A percentile compares a stretch with the other conserved stretches of the same genome.
Conservation (phyloP, 1,140 invertebrate species). For the Polypedilum pembai region DNA sequence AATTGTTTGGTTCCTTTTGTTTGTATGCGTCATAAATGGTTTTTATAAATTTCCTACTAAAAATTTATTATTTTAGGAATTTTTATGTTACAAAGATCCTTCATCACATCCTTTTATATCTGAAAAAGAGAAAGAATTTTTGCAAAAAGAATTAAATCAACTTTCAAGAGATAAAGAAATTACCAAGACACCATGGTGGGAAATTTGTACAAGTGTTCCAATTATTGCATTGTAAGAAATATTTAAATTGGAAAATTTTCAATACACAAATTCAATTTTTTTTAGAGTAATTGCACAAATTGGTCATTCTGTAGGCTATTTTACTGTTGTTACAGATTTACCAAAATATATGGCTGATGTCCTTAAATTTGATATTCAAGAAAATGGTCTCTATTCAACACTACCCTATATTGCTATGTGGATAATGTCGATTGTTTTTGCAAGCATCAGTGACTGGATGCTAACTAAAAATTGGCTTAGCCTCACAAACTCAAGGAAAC, state of each 20-base stretch:
- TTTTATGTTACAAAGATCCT: conserved; percentile 57
- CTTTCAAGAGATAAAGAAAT: conserved; percentile 34
- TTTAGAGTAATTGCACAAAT: conserved; percentile 38
- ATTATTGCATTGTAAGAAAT: conserved; percentile 50
- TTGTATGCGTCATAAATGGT: conserved; percentile 36
- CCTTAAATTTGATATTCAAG: conserved; percentile 52
- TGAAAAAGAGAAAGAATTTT: conserved; percentile 55
- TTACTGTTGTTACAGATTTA: conserved; percentile 75
- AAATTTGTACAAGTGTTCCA: conserved; percentile 54
- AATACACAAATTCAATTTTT: background rate
- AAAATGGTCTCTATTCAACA: conserved; percentile 49
- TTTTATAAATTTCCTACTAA: no score
- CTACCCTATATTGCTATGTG: conserved; percentile 58
- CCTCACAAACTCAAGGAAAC: conserved; percentile 52
- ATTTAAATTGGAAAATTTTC: background rate
- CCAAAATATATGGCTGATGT: conserved; percentile 79
- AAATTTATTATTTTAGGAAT: conserved; percentile 31
- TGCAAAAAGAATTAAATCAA: conserved; percentile 42
- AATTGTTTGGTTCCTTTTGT: conserved; percentile 62
- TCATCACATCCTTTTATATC: conserved; percentile 61
- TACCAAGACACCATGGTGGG: conserved; percentile 48
- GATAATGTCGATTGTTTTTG: conserved; percentile 50
- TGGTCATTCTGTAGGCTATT: conserved; percentile 78
- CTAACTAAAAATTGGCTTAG: conserved; percentile 48
- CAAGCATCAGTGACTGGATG: conserved; percentile 52